These are phyloP conservation scores for Gobiocypris rarus DNA, from an alignment of 2,113 vertebrate genomes.

Conservation along the genomic window DNA sequence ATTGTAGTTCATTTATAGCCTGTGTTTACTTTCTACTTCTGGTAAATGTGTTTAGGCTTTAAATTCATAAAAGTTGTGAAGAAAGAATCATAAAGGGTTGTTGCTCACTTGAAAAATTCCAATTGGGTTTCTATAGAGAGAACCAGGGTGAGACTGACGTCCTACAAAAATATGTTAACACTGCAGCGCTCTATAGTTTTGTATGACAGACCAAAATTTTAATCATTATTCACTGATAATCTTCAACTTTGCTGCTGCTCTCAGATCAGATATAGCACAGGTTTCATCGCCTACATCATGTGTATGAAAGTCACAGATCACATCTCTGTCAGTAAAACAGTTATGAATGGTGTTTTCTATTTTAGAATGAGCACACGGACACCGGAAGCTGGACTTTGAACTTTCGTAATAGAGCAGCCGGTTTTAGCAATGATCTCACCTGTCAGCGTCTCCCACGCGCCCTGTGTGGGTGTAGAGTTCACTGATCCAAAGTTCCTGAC, in stretches of 20 bases:
- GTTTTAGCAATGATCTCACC: slow-evolving; percentile 66
- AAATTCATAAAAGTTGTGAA: not conserved
- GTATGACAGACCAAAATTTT: not conserved
- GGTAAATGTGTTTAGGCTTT: not conserved
- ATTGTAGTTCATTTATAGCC: too few relatives aligned
- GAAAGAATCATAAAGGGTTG: not conserved
- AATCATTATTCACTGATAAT: not conserved
- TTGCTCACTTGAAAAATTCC: not conserved
- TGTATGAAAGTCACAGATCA: not conserved
- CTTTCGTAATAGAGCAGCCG: slow-evolving; percentile 6
- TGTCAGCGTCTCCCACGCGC: slow-evolving; percentile 60
- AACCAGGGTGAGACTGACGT: not conserved
- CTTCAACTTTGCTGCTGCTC: not conserved
- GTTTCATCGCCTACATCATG: not conserved
- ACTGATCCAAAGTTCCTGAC: slow-evolving; percentile 67
- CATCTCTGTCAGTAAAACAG: not conserved
- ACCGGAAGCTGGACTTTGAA: slow-evolving; percentile 44
- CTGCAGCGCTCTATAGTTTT: not conserved
- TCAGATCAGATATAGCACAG: not conserved
- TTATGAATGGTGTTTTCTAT: not conserved
- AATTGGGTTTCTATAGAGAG: not conserved
- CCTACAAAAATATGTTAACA: not conserved
- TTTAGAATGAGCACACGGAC: slow-evolving; percentile 33
- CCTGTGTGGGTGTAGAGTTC: slow-evolving; percentile 61
- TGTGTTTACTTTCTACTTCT: not conserved